Evolutionary conservation across 1,140 invertebrate genomes (phyloP), one percentile per base, ranked within the genome.

Genomic region (Drosophila orena): DNA sequence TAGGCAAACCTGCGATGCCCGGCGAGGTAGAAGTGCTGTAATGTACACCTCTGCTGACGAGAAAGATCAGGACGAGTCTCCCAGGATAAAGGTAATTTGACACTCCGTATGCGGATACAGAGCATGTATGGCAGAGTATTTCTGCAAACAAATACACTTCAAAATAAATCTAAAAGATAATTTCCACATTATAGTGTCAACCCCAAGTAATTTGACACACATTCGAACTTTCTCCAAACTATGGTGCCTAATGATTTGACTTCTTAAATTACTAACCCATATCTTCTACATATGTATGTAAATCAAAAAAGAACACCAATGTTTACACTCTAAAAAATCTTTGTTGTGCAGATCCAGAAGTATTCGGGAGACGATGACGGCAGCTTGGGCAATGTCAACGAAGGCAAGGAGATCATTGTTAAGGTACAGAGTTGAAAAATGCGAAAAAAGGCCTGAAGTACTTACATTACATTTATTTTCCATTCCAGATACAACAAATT

Each of bases 361-460:
- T 42, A 70, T 12, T 38, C 66, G 0, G 11, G 2, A 15, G 65
- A 56, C 1, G 65, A 47, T 12, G 50, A 49, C 5, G 65, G 20
- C 15, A 40, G 3, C 1, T 11, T 46, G 12, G 59, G 10, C 5
- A 38, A 46, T 24, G 61, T 24, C 1, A 14, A 10, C 27, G 68
- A 49, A 14, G 68, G 65, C 15, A 71, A 71, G 14, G 68, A 71
- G 7, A 70, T 71, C 12, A 76, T 76, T 27, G 72, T 75, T 14
- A 76, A 76, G 47, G 72, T 65, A 40, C 4, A 20, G 22, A 14
- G 1, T 8, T n/a, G 8, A 4, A 2, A 4, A 24, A 3, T 24
- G 2, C 3, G 17, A 12, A n/a, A 4, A 0, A 4, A 30, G 8
- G 4, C 0, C 8, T 0, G 0, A 3, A 10, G n/a, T 17, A 15